phyloP scores from a whole-genome alignment of 2,797 vertebrate species.

The Tympanoctomys barrerae region DNA sequence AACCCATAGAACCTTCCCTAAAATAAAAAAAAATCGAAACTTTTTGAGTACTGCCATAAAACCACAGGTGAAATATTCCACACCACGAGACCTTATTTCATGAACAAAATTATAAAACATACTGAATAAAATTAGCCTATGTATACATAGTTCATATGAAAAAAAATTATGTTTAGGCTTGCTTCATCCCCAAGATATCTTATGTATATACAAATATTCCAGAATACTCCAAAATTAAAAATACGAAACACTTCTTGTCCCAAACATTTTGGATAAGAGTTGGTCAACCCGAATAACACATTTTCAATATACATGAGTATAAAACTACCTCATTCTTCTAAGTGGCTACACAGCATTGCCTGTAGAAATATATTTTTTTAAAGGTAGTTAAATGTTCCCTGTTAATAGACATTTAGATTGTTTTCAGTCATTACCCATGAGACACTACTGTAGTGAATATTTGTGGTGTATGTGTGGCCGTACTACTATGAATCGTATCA shows the following conservation, averaged over 20 bases:
- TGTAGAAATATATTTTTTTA: not conserved
- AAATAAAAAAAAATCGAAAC: too few species aligned
- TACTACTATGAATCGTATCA: not conserved
- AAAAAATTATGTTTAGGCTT: not conserved
- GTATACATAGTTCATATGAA: not conserved
- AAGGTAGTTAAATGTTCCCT: not conserved
- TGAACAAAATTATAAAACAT: not conserved
- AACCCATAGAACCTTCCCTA: too few species aligned
- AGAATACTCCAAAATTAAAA: not conserved
- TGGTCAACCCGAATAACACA: not conserved
- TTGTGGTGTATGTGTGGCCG: not conserved
- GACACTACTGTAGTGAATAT: conserved; percentile 1
- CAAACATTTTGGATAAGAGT: not conserved
- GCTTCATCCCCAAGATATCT: not conserved
- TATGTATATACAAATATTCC: not conserved
- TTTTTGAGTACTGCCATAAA: not conserved
- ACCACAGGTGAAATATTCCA: not conserved
- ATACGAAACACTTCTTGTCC: not conserved
- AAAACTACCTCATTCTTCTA: conserved; percentile 20
- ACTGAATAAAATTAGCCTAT: not conserved
- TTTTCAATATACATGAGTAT: conserved; percentile 12
- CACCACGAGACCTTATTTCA: not conserved
- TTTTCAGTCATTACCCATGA: not conserved
- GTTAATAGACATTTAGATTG: conserved; percentile 5
- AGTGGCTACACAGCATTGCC: not conserved